A percentile compares a stretch with the other conserved stretches of the same genome.
These are phyloP conservation scores for Hyppa rectilinea DNA, from an alignment of 2,888 invertebrate genomes.

Conservation along the genomic window DNA sequence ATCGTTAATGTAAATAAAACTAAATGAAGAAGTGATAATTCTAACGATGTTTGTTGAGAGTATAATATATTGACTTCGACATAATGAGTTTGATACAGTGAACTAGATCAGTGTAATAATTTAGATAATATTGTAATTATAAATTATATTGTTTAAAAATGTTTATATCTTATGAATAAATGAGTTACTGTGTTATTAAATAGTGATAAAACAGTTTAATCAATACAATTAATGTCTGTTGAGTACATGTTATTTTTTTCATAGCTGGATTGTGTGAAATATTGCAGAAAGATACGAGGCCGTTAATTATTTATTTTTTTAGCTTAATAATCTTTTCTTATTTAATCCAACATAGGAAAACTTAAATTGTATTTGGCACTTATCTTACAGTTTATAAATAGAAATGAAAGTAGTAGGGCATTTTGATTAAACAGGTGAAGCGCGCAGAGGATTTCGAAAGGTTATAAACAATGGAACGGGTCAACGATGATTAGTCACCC, in stretches of 20 bases:
- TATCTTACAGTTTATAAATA: slow-evolving; percentile 14
- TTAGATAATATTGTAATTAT: slow-evolving; percentile 31
- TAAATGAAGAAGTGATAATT: slow-evolving; percentile 36
- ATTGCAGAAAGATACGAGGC: slow-evolving; percentile 10
- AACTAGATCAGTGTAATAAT: slow-evolving; percentile 41
- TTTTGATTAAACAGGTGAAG: slow-evolving; percentile 45
- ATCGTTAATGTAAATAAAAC: slow-evolving; percentile 35
- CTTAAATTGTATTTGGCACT: slow-evolving; percentile 8
- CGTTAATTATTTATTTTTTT: slow-evolving; percentile 1
- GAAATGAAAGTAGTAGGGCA: slow-evolving; percentile 45
- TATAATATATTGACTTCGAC: slow-evolving; percentile 16
- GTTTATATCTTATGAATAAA: slow-evolving; percentile 13
- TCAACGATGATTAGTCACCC: slow-evolving; percentile 70
- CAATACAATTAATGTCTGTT: slow-evolving; percentile 30
- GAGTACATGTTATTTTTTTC: slow-evolving; percentile 12
- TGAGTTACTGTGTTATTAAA: slow-evolving; percentile 38
- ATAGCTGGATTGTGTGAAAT: slow-evolving; percentile 39
- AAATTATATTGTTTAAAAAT: slow-evolving; percentile 31
- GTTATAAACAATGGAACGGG: slow-evolving; percentile 67
- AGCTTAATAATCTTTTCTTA: background rate
- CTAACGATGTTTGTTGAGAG: slow-evolving; percentile 32
- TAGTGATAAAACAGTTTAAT: slow-evolving; percentile 28
- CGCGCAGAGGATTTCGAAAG: slow-evolving; percentile 59
- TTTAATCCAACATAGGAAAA: background rate
- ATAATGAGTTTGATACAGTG: slow-evolving; percentile 23